Evolutionary conservation across 2,888 invertebrate genomes (phyloP), one percentile per base, ranked within the genome.

Genomic region (Protophormia terraenovae): DNA sequence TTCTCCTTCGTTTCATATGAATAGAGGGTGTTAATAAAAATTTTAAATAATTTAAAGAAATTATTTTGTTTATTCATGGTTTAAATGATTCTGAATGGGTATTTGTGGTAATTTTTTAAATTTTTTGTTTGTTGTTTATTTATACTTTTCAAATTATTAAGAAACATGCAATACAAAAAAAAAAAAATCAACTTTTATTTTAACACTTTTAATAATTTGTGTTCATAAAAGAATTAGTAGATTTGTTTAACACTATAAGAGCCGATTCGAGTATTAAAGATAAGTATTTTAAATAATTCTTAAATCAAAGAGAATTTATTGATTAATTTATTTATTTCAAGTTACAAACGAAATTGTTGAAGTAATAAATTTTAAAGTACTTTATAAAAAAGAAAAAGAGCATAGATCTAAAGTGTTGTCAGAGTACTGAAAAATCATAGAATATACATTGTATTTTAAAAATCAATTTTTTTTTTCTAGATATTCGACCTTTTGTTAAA

Each of bases 11-110:
- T 53, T 60, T 62, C 35, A 38, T 58, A 35, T 58, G 60, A 55
- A 47, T 50, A 41, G 81, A 32, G 76, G 71, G 66, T 84, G 84
- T 81, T 81, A 84, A 81, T 84, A 67, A 77, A 77, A 32, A 53
- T 66, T 58, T 60, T 66, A 84, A 84, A 83, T 66, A 77, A 71
- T 71, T 81, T 77, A 45, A 84, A 77, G 72, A 72, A 81, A 84
- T 77, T 60, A 55, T 60, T 14, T 64, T 55, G 16, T 32, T 0
- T 53, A 29, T 24, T 53, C 41, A 24, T 53, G n/a, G 53, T 50
- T 50, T n/a, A 60, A 72, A 45, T 50, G 16, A 47, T 12, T 60
- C 38, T 47, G 45, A 32, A 19, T 50, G 32, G 8, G 60, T 58
- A 22, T 72, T 83, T 67, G 58, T 64, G 10, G 10, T 58, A 16